These are phyloP conservation scores for Ammospiza maritima DNA, from an alignment of 2,797 vertebrate genomes.

Conservation along the genomic window DNA sequence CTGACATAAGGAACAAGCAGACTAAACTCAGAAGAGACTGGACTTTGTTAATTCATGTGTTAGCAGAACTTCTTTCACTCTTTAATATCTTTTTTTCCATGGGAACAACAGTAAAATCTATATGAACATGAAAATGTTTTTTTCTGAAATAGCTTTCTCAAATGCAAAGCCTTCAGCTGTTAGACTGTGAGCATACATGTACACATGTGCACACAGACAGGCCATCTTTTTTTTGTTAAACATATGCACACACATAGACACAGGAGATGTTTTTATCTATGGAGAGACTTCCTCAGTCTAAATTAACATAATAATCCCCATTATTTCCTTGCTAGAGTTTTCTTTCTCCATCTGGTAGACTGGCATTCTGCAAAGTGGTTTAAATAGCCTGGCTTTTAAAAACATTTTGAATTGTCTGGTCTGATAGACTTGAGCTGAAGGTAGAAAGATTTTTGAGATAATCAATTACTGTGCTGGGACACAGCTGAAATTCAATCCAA, in stretches of 20 bases:
- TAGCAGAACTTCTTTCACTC: too few species aligned
- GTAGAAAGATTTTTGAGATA: constrained; percentile 13
- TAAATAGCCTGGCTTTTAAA: not conserved
- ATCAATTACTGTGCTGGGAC: not conserved
- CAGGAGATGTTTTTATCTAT: not conserved
- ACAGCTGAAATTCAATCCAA: not conserved
- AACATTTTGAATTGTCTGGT: not conserved
- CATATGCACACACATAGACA: too few species aligned
- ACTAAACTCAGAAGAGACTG: too few species aligned
- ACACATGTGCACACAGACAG: not conserved
- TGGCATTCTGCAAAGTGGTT: not conserved
- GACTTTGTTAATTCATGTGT: too few species aligned
- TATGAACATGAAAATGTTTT: not conserved
- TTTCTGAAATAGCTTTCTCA: not conserved
- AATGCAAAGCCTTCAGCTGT: not conserved
- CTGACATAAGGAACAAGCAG: too few species aligned
- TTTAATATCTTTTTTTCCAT: too few species aligned
- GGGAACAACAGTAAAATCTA: too few species aligned
- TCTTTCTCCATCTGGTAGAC: not conserved
- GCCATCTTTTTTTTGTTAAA: not conserved
- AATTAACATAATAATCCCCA: not conserved
- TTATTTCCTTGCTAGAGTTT: not conserved
- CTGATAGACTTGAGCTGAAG: not conserved
- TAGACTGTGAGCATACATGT: not conserved
- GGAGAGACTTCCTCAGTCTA: not conserved